Evolutionary conservation across 2,797 vertebrate species (phyloP).

Genomic region (Morelia viridis): DNA sequence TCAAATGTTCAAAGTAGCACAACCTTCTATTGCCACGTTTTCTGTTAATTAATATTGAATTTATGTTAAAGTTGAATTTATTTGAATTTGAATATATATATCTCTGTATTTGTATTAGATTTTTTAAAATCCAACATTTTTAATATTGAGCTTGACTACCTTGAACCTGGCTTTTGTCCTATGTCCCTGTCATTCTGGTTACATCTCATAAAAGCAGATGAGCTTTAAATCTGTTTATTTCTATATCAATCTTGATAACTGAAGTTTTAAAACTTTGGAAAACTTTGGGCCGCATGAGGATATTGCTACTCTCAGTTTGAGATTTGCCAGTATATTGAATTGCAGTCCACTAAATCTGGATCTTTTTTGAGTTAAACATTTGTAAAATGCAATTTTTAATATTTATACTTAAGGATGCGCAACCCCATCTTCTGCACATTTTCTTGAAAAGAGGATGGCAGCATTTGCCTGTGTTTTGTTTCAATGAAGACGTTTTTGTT

Average conservation of each 20-base stretch:
- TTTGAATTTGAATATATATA: background rate
- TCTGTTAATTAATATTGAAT: background rate
- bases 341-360: background rate
- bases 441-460: background rate
- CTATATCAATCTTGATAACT: background rate
- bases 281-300: background rate
- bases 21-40: background rate
- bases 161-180: background rate
- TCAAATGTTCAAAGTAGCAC: background rate
- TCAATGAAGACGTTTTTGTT: constrained; percentile 16
- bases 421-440: background rate
- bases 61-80: no score
- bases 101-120: background rate
- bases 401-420: background rate
- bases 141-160: background rate
- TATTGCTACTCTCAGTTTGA: background rate
- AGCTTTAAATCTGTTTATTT: background rate
- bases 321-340: background rate
- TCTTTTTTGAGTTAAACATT: background rate
- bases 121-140: background rate
- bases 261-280: background rate
- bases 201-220: background rate
- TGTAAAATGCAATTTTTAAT: background rate
- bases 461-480: background rate
- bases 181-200: background rate